Conservation (phyloP, 1,140 invertebrate genomes). For the Archegozetes longisetosus region DNA sequence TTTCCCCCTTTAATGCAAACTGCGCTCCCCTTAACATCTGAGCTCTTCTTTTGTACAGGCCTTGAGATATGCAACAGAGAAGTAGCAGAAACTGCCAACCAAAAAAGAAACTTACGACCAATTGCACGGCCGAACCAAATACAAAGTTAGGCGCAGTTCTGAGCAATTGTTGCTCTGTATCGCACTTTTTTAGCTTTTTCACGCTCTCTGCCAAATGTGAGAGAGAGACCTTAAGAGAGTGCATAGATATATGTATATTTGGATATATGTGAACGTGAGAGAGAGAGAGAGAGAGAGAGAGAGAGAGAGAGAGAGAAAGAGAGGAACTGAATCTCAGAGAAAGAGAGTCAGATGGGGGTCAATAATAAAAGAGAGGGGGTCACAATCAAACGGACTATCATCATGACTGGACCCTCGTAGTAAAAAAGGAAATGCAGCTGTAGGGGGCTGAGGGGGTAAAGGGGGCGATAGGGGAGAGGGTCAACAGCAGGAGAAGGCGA, state of each 20-base stretch:
- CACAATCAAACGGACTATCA: neutral
- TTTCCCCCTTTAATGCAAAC: neutral
- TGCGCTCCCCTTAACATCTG: neutral
- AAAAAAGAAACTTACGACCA: neutral
- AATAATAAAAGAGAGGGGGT: neutral
- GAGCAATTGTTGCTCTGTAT: neutral
- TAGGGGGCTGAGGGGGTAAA: neutral
- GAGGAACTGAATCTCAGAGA: neutral
- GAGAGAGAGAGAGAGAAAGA: conserved; percentile 1
- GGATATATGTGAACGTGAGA: no score
- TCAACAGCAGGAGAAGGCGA: neutral
- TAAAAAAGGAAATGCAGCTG: neutral
- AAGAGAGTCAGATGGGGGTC: neutral
- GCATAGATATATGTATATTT: no score
- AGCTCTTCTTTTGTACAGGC: neutral
- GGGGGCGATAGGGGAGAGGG: neutral
- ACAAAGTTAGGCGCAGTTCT: neutral
- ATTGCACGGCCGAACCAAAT: neutral
- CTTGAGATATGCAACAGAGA: neutral
- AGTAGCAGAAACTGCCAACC: neutral
- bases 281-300: neutral
- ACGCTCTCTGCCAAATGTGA: neutral
- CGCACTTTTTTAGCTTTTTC: neutral
- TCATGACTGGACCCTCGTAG: neutral
- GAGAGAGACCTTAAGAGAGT: neutral